phyloP scores from a whole-genome alignment of 2,888 invertebrate genomes.

The Paralinhomoeus sp. region DNA sequence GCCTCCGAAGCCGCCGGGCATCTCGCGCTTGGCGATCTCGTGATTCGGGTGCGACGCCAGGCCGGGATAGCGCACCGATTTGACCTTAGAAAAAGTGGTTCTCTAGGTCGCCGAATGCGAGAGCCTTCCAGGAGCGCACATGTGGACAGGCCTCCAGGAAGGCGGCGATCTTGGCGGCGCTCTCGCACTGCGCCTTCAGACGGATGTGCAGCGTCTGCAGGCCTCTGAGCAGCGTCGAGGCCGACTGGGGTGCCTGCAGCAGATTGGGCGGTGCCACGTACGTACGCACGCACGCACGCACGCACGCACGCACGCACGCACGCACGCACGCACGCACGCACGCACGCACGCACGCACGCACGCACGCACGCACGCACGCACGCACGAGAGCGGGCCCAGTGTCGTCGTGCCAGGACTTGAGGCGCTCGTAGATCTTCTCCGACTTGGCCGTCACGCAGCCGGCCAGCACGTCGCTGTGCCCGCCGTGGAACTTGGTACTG shows the following conservation, averaged over 20 bases:
- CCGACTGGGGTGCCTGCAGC: conserved; percentile 8
- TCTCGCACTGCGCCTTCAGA: conserved; percentile 9
- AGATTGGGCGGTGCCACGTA: neutral
- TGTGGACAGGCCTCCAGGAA: conserved; percentile 10
- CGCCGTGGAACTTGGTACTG: conserved; percentile 29
- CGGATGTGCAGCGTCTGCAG: conserved; percentile 13
- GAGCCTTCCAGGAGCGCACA: conserved; percentile 1
- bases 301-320: too few relatives aligned
- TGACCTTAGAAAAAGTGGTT: conserved; percentile 7
- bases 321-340: too few relatives aligned
- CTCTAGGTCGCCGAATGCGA: neutral
- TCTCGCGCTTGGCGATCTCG: conserved; percentile 7
- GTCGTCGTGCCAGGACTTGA: conserved; percentile 7
- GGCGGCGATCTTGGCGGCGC: conserved; percentile 9
- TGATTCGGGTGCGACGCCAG: conserved; percentile 12
- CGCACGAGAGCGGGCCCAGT: neutral
- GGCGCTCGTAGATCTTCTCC: conserved; percentile 9
- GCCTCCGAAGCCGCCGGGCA: conserved; percentile 9
- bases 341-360: too few relatives aligned
- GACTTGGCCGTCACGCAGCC: conserved; percentile 16
- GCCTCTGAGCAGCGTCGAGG: conserved; percentile 11
- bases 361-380: too few relatives aligned
- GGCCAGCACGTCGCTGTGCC: conserved; percentile 27
- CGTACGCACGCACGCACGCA: too few relatives aligned
- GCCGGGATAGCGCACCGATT: conserved; percentile 12